Evolutionary conservation across 2,113 vertebrate species (phyloP).

Genomic region (Hiodon tergisus): DNA sequence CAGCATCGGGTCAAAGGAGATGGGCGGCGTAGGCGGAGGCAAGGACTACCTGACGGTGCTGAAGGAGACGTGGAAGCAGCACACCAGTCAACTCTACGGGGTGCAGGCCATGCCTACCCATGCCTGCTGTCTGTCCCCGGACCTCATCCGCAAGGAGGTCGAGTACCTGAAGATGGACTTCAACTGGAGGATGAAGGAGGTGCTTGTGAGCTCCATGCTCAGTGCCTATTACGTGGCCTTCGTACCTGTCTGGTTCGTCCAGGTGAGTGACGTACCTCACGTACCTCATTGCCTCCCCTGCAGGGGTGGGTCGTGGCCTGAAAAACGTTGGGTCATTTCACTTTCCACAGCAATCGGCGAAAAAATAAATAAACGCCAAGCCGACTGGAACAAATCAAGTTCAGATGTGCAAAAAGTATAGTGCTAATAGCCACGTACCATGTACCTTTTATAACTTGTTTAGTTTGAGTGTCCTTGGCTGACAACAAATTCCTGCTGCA

Average conservation of each 20-base stretch:
- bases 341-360: not conserved
- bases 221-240: slow-evolving; percentile 98
- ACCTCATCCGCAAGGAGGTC: slow-evolving; percentile 93
- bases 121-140: slow-evolving; percentile 93
- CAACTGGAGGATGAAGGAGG: slow-evolving; percentile 98
- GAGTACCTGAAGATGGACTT: slow-evolving; percentile 96
- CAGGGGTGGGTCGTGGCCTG: not conserved
- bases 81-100: slow-evolving; percentile 82
- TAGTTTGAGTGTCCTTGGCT: no score
- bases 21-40: slow-evolving; percentile 57
- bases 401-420: no score
- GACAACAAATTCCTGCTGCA: no score
- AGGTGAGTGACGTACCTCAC: slow-evolving; percentile 62
- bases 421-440: no score
- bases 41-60: slow-evolving; percentile 84
- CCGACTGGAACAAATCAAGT: no score
- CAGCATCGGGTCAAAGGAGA: slow-evolving; percentile 78
- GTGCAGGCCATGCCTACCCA: slow-evolving; percentile 89
- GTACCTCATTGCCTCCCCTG: no score
- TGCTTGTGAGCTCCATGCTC: slow-evolving; percentile 97
- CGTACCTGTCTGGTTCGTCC: slow-evolving; percentile 95
- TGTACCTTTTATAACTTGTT: no score
- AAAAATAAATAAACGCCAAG: no score
- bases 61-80: slow-evolving; percentile 94
- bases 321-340: not conserved